phyloP scores from a whole-genome alignment of 1,140 invertebrate species.

The Hyphantria cunea region DNA sequence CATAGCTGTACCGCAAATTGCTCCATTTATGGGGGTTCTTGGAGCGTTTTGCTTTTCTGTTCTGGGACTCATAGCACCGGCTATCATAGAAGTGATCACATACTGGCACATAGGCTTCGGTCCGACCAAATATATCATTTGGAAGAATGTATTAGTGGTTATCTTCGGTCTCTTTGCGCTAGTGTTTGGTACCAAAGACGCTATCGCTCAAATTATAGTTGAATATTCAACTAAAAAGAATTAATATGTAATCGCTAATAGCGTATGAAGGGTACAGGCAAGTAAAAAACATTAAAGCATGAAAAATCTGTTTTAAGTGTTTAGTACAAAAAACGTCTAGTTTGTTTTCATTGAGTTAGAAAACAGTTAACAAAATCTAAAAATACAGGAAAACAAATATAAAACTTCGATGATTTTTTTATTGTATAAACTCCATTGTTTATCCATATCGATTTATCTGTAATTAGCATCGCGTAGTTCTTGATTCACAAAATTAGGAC shows the following conservation, averaged over 20 bases:
- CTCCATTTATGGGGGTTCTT: constrained; percentile 95
- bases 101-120: constrained; percentile 90
- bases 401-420: too few relatives aligned
- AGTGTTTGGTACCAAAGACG: constrained; percentile 90
- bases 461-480: too few relatives aligned
- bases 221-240: constrained; percentile 22
- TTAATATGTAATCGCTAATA: constrained; percentile 24
- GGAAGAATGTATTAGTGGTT: constrained; percentile 89
- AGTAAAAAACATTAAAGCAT: too few relatives aligned
- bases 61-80: constrained; percentile 95
- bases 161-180: constrained; percentile 89
- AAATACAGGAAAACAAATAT: too few relatives aligned
- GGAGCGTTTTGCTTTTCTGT: constrained; percentile 97
- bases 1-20: constrained; percentile 93
- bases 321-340: too few relatives aligned
- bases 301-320: too few relatives aligned
- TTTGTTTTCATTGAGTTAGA: too few relatives aligned
- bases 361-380: too few relatives aligned
- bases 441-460: too few relatives aligned
- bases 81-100: constrained; percentile 92
- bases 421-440: too few relatives aligned
- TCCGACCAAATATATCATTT: constrained; percentile 86
- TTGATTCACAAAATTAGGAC: too few relatives aligned
- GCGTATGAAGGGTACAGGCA: not conserved
- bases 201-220: constrained; percentile 85